Conservation (phyloP, 2,888 invertebrate species). For the Drosophila stalkeri region DNA sequence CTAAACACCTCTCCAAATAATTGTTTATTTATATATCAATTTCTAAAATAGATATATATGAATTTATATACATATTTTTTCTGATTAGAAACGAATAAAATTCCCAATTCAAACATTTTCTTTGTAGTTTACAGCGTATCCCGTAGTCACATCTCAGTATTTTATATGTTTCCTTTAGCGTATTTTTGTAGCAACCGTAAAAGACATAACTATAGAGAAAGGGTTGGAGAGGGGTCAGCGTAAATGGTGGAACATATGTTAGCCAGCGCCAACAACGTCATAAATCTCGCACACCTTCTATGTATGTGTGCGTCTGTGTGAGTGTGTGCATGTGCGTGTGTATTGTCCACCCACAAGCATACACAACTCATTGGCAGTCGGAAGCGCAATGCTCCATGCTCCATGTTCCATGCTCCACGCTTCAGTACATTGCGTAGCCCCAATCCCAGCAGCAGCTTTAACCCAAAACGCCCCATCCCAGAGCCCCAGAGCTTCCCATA, state of each 20-base stretch:
- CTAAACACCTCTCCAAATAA: too few relatives aligned
- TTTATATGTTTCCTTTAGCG: neutral
- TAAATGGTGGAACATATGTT: constrained; percentile 63
- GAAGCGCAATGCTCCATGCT: constrained; percentile 37
- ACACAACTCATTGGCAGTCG: constrained; percentile 45
- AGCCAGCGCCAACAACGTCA: constrained; percentile 64
- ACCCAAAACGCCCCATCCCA: neutral
- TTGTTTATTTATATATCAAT: neutral
- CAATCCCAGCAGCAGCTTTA: neutral
- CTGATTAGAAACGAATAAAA: neutral
- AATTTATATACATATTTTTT: neutral
- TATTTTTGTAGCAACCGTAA: constrained; percentile 7
- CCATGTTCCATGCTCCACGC: neutral
- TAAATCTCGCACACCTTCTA: constrained; percentile 70
- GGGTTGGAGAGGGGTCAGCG: constrained; percentile 6
- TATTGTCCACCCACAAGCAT: constrained; percentile 39
- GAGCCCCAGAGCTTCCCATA: neutral
- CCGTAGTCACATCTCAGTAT: neutral
- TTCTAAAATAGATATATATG: neutral
- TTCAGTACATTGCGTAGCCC: constrained; percentile 4
- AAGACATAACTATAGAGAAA: neutral
- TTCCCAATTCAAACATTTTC: neutral
- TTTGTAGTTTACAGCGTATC: constrained; percentile 9
- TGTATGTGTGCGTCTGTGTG: constrained; percentile 7
- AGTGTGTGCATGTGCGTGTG: constrained; percentile 13